Evolutionary conservation across 30 jellyfish, hydroid and myxozoan genomes (phyloP), one percentile per base, ranked within the genome.

Genomic region (Aurelia sp.): DNA sequence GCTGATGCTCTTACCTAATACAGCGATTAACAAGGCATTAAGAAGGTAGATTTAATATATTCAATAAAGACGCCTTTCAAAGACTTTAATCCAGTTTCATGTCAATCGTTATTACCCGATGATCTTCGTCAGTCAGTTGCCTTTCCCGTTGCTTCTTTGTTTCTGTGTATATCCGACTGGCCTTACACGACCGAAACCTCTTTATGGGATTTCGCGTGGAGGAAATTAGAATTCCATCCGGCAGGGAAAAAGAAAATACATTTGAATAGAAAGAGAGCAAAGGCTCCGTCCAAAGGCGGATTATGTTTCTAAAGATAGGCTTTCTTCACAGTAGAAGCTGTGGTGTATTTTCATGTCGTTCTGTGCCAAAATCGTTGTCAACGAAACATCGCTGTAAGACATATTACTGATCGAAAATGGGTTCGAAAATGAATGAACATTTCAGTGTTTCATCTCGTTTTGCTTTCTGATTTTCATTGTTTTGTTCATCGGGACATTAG

Each of bases 1-100:
- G 66, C 47, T 24, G 48, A 30, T 11, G 27, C 81, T 21, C 22
- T 24, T 71, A 55, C 74, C 59, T 75, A 72, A 75, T 75, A 75
- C 86, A 52, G 16, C 24, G 86, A 75, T 75, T 75, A 75, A 48
- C 15, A 44, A 44, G 55, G 55, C 55, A 9, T 44, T 44, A 44
- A 44, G n/a, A 75, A 75, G 74, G 74, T 40, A 75, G 86, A 75
- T 75, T 75, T 75, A 75, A 75, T 53, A 75, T 51, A 75, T 58
- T 22, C 51, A 72, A 75, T 75, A 75, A 75, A 52, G 47, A 31
- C 63, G 59, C 50, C 74, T 17, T 75, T 48, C 72, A 75, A 75
- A 15, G 31, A 21, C n/a, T 57, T 30, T 75, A 75, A 75, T 75
- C 86, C 86, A 75, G 86, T 75, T 75, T 75, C 80, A 64, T 69